phyloP scores from a whole-genome alignment of 2,888 invertebrate genomes.

The Thymelicus sylvestris region DNA sequence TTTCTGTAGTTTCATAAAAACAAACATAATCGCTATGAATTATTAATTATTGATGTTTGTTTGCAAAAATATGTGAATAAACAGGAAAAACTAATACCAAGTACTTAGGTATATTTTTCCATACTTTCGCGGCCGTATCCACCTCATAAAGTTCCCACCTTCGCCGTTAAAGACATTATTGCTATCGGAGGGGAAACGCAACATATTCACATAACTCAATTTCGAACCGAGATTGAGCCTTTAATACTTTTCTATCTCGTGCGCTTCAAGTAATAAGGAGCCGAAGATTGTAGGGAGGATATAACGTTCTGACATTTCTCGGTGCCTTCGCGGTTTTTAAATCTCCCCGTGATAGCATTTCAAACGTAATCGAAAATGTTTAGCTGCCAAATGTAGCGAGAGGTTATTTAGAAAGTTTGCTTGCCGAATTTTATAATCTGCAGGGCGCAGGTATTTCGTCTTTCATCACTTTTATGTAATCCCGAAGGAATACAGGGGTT shows the following conservation, averaged over 20 bases:
- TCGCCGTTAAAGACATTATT: conserved; percentile 31
- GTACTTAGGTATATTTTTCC: background rate
- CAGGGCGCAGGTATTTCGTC: background rate
- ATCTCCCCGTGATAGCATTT: conserved; percentile 26
- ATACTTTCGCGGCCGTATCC: conserved; percentile 5
- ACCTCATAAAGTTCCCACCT: conserved; percentile 19
- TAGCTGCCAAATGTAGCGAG: conserved; percentile 22
- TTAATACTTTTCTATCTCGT: conserved; percentile 29
- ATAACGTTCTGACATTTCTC: background rate
- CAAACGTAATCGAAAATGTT: conserved; percentile 34
- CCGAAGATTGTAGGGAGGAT: conserved; percentile 2
- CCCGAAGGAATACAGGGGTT: background rate
- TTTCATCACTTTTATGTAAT: background rate
- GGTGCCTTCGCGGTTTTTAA: conserved; percentile 19
- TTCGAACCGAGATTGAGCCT: conserved; percentile 34
- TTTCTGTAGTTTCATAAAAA: too few species aligned
- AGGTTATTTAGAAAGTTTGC: conserved; percentile 15
- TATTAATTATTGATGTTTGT: too few species aligned
- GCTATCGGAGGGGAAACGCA: conserved; percentile 30
- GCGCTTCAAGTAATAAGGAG: conserved; percentile 15
- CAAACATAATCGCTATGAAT: background rate
- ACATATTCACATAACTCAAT: conserved; percentile 38
- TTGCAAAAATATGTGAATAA: too few species aligned
- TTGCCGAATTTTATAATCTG: background rate
- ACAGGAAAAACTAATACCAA: background rate